phyloP scores from a whole-genome alignment of 1,140 invertebrate genomes.

The Drosophila lacteicornis region DNA sequence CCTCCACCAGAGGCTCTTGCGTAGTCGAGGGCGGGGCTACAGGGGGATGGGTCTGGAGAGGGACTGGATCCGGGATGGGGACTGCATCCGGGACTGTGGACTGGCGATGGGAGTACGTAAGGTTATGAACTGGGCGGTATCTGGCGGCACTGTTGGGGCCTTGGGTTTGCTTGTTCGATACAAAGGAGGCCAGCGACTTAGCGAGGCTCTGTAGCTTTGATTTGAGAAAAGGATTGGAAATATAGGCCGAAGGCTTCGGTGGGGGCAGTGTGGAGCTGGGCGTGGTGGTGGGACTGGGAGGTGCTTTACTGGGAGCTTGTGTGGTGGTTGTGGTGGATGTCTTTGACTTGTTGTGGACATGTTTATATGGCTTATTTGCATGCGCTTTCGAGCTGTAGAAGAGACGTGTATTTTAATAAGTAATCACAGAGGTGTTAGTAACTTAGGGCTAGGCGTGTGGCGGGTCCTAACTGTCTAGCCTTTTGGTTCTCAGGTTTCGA shows the following conservation, averaged over 20 bases:
- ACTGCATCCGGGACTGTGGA: constrained; percentile 8
- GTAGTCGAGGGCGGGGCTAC: constrained; percentile 6
- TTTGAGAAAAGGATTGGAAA: constrained; percentile 72
- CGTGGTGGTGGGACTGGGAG: constrained; percentile 22
- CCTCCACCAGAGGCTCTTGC: constrained; percentile 39
- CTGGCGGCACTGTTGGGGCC: neutral
- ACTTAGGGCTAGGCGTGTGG: constrained; percentile 26
- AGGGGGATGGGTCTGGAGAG: constrained; percentile 7
- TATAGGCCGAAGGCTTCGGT: constrained; percentile 43
- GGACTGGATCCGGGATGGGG: constrained; percentile 3
- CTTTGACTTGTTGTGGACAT: constrained; percentile 61
- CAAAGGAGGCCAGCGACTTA: constrained; percentile 50
- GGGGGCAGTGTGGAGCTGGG: constrained; percentile 37
- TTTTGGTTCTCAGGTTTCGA: constrained; percentile 55
- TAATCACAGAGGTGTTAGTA: constrained; percentile 78
- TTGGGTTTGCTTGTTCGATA: constrained; percentile 32
- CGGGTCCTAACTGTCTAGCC: constrained; percentile 15
- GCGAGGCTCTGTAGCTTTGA: constrained; percentile 62
- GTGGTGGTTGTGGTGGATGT: constrained; percentile 45
- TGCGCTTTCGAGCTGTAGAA: constrained; percentile 84
- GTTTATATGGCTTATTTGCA: constrained; percentile 74
- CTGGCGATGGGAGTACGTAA: constrained; percentile 14
- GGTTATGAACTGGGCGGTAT: constrained; percentile 8
- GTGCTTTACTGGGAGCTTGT: constrained; percentile 44
- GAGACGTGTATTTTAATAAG: constrained; percentile 74